Conservation (phyloP, 2,113 vertebrate genomes). For the Aptenodytes forsteri region DNA sequence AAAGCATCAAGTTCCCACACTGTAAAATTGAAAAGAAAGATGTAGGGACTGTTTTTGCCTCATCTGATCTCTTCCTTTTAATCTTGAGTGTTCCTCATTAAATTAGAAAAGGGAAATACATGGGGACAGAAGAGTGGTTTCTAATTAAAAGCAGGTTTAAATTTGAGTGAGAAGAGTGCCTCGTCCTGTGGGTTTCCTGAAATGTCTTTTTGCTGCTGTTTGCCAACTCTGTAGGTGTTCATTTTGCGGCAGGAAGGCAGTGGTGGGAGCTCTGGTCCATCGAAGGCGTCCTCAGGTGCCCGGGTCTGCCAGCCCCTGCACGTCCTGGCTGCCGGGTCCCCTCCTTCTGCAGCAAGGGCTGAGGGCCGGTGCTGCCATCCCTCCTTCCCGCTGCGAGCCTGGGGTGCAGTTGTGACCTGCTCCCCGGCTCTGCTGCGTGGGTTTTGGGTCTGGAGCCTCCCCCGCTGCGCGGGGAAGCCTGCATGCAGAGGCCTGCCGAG, state of each 20-base stretch:
- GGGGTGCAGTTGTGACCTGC: accelerated
- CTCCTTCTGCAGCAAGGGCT: neutral
- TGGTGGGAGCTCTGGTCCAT: neutral
- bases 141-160: neutral
- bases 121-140: neutral
- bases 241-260: neutral
- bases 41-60: neutral
- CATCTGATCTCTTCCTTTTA: neutral
- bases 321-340: neutral
- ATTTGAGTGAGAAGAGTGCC: neutral
- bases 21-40: neutral
- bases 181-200: neutral
- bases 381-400: accelerated
- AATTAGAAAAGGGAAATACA: neutral
- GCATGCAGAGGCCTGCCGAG: neutral
- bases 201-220: neutral
- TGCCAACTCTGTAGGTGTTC: neutral
- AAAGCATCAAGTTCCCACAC: neutral
- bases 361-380: accelerated
- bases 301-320: neutral
- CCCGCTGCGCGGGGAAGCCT: neutral
- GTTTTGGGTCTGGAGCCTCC: neutral
- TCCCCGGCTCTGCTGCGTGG: accelerated
- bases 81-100: neutral
- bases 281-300: neutral